A percentile compares a stretch with the other conserved stretches of the same genome.
Evolutionary conservation across 2,888 invertebrate genomes (phyloP).

Genomic region (Rhyacophila evoluta): DNA sequence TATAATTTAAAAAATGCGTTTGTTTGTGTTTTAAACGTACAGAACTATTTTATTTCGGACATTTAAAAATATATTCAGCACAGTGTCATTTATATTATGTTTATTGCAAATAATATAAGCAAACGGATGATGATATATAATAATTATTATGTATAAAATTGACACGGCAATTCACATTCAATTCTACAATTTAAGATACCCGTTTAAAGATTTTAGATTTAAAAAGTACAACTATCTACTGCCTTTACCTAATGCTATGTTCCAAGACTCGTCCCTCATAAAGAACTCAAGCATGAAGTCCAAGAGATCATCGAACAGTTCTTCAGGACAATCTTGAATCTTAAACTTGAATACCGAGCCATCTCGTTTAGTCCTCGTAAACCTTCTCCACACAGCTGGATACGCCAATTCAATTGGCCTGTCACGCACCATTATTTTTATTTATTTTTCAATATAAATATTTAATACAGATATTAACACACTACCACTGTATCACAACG

Average conservation of each 20-base stretch:
- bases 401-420: constrained; percentile 42
- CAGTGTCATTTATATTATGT: too few relatives aligned
- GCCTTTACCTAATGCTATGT: constrained; percentile 47
- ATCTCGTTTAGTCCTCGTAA: constrained; percentile 45
- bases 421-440: not conserved
- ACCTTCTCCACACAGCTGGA: constrained; percentile 49
- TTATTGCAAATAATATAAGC: too few relatives aligned
- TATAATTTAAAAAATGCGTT: too few relatives aligned
- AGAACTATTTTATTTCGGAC: too few relatives aligned
- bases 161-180: too few relatives aligned
- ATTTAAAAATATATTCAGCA: too few relatives aligned
- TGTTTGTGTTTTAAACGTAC: too few relatives aligned
- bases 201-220: too few relatives aligned
- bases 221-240: too few relatives aligned
- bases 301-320: constrained; percentile 54
- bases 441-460: not conserved
- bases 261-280: constrained; percentile 55
- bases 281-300: constrained; percentile 55
- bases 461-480: not conserved
- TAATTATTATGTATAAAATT: too few relatives aligned
- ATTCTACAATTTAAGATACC: too few relatives aligned
- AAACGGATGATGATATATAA: too few relatives aligned
- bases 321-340: constrained; percentile 54
- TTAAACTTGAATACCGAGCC: constrained; percentile 51
- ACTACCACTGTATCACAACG: not conserved